Base-by-base conservation (phyloP, 2,797 vertebrate species). In the Arrhamphus sclerolepis region DNA sequence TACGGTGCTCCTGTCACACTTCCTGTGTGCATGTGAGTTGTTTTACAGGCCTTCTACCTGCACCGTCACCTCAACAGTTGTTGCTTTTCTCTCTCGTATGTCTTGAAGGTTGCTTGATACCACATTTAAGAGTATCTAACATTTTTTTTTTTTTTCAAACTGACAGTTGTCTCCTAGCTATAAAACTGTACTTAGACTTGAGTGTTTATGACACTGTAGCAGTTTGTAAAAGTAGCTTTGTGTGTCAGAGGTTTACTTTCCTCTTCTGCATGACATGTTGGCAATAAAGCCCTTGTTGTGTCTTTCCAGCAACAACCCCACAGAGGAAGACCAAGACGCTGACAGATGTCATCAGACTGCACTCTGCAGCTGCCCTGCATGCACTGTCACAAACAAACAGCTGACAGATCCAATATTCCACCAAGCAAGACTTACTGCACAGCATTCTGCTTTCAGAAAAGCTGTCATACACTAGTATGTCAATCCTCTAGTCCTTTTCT, bases 321-420 rank as follows among this genome's bases (percentile, higher is more conserved):
- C 76, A 77, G 85, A 85, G 85, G 81, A 75, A 89, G 82, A 85
- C 82, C 89, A 16, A 88, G 88, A 78, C 81, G 79, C 83, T 85
- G 83, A 88, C 74, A 77, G 78, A 78, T 78, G 84, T 82, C 83
- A 72, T 63, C 77, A 59, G 79, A 77, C 72, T 54, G 22, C 66
- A 64, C 50, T 80, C 67, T 11, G 18, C 77, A 31, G 75, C 66
- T 67, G 59, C 78, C 72, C 78, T 66, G 39, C 70, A 75, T 73
- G 67, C 56, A 62, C 58, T 46, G 82, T 56, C 75, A 73, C 73
- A 76, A 86, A 82, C 77, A 78, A 85, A 82, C 79, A 72, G 78
- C 75, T 75, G 81, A 85, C 78, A 80, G 82, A 86, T 78, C 82
- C 79, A 81, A 75, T 72, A 60, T 62, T 80, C 58, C 68, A 55